These are phyloP conservation scores for Montipora cactus DNA, from an alignment of 64 coral and sea anemone species.

Conservation along the genomic window DNA sequence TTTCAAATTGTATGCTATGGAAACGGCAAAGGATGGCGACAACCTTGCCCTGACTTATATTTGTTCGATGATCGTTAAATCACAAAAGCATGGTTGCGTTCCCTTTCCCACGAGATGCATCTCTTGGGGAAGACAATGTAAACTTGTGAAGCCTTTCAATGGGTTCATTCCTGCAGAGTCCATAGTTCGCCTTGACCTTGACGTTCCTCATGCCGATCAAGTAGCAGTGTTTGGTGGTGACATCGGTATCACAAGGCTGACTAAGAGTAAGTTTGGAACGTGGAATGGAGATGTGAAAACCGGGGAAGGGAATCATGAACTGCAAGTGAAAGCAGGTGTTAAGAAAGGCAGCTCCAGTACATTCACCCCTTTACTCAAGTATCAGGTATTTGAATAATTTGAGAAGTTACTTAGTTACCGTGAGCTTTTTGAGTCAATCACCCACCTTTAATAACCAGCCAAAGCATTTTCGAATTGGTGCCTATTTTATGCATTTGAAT, in stretches of 20 bases:
- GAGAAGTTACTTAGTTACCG: neutral
- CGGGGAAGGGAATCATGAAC: slow-evolving; percentile 11
- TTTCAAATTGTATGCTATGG: slow-evolving; percentile 1
- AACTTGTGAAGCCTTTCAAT: neutral
- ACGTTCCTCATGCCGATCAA: neutral
- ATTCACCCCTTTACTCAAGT: neutral
- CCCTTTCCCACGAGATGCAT: neutral
- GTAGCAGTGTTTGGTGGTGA: neutral
- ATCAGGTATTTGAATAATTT: slow-evolving; percentile 1
- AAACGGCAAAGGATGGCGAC: neutral
- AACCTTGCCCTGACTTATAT: neutral
- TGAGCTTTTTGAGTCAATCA: no score
- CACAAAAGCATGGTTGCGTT: neutral
- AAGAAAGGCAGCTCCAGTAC: neutral
- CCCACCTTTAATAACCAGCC: no score
- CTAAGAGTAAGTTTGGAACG: neutral
- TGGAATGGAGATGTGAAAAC: neutral
- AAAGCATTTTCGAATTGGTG: neutral
- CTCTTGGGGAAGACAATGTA: neutral
- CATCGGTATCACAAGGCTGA: neutral
- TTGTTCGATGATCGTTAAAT: neutral
- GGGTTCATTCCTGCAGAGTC: neutral
- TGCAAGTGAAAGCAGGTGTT: neutral
- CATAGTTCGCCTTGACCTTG: neutral
- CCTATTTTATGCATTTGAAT: neutral